Conservation (phyloP, 1,140 invertebrate species). For the Tetraneura akinire region DNA sequence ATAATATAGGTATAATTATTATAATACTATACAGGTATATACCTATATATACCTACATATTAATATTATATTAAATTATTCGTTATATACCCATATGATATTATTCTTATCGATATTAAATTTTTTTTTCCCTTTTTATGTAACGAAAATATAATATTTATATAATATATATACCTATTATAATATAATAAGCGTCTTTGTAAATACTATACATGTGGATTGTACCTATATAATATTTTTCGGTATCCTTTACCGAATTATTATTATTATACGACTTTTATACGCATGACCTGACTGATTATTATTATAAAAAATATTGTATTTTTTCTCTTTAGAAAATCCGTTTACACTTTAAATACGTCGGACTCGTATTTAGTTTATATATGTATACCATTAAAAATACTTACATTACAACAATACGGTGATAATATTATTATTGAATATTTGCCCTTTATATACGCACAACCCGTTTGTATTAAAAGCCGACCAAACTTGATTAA, state of each 20-base stretch:
- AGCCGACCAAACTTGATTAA: conserved; percentile 41
- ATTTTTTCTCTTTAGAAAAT: too few species aligned
- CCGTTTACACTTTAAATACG: conserved; percentile 19
- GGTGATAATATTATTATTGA: not conserved
- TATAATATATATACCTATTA: not conserved
- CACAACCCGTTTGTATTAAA: conserved; percentile 36
- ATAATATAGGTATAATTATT: too few species aligned
- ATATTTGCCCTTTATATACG: not conserved
- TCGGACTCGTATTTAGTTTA: not conserved
- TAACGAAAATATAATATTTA: too few species aligned
- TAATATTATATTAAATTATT: too few species aligned
- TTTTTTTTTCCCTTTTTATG: not conserved
- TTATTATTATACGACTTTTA: conserved; percentile 22
- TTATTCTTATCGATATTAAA: conserved; percentile 13
- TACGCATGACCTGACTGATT: not conserved
- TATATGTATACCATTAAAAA: too few species aligned
- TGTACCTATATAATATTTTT: not conserved
- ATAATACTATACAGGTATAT: too few species aligned
- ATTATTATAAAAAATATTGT: not conserved
- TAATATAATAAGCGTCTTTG: not conserved
- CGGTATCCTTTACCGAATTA: not conserved
- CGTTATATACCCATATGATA: too few species aligned
- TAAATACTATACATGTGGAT: too few species aligned
- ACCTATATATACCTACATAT: too few species aligned
- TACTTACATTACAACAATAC: too few species aligned